Percentiles rank a stretch among this genome's conserved stretches.
phyloP scores from a whole-genome alignment of 2,113 vertebrate species.

The Psittacula cyanocephala region DNA sequence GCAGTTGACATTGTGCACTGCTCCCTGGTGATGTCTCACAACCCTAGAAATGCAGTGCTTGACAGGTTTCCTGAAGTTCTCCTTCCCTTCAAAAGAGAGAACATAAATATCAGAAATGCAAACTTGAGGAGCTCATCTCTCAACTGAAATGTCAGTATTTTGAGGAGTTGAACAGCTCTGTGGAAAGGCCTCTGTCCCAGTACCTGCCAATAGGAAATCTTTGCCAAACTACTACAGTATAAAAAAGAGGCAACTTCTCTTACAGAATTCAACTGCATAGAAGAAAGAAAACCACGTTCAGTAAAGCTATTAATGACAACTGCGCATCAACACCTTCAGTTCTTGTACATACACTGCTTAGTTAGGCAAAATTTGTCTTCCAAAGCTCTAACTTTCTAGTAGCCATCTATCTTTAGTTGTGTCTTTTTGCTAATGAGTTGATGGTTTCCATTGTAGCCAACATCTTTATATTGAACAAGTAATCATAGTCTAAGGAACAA shows the following conservation, averaged over 20 bases:
- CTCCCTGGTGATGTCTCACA: background rate
- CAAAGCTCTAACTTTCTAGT: background rate
- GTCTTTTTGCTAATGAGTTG: background rate
- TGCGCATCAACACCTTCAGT: background rate
- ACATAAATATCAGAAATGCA: background rate
- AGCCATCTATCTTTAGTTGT: background rate
- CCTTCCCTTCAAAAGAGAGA: slow-evolving; percentile 64
- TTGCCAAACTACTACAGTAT: background rate
- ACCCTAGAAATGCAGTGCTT: background rate
- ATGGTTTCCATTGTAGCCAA: background rate
- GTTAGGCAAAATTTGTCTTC: background rate
- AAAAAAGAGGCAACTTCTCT: background rate
- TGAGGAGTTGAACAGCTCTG: background rate
- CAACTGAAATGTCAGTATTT: background rate
- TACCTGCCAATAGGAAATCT: background rate
- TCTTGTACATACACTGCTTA: background rate
- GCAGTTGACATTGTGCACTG: slow-evolving; percentile 87
- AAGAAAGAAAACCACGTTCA: background rate
- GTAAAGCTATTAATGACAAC: background rate
- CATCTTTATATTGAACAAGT: background rate
- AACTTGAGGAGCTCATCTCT: background rate
- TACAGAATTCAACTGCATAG: background rate
- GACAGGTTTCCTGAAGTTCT: slow-evolving; percentile 42
- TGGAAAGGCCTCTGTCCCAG: background rate
- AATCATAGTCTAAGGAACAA: background rate